Percentiles rank a stretch among this genome's conserved stretches.
Evolutionary conservation across 2,888 invertebrate genomes (phyloP).

Genomic region (Microchrysa polita): DNA sequence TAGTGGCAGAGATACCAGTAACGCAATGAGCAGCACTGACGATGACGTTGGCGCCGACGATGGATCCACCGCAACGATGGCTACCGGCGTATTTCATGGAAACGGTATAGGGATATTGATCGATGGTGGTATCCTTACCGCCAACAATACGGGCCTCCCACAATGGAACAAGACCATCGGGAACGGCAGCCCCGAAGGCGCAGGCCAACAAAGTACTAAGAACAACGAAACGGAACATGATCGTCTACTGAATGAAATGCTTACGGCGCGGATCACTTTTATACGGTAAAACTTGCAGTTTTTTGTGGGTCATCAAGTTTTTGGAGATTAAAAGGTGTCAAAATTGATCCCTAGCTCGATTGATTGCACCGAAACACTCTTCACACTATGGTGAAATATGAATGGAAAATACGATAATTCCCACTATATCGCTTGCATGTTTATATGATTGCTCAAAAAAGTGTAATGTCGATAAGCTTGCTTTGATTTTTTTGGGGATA

Average conservation of each 20-base stretch:
- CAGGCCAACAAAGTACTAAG: conserved; percentile 19
- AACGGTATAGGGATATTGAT: conserved; percentile 56
- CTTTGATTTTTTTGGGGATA: no score
- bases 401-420: no score
- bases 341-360: no score
- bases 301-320: not conserved
- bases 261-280: not conserved
- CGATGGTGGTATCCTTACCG: conserved; percentile 51
- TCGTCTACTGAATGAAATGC: not conserved
- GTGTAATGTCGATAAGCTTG: no score
- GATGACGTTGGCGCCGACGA: conserved; percentile 53
- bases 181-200: conserved; percentile 23
- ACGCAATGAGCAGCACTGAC: conserved; percentile 58
- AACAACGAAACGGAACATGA: conserved; percentile 26
- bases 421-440: no score
- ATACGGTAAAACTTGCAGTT: not conserved
- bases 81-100: conserved; percentile 55
- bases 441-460: no score
- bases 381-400: no score
- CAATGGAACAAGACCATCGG: conserved; percentile 27
- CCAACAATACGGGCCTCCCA: conserved; percentile 49
- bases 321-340: no score
- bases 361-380: no score
- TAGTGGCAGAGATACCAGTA: conserved; percentile 23
- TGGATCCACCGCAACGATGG: conserved; percentile 58